Percentiles rank a stretch among this genome's conserved stretches.
Conservation (phyloP, 2,888 invertebrate genomes). For the Sarcophaga rosellei region DNA sequence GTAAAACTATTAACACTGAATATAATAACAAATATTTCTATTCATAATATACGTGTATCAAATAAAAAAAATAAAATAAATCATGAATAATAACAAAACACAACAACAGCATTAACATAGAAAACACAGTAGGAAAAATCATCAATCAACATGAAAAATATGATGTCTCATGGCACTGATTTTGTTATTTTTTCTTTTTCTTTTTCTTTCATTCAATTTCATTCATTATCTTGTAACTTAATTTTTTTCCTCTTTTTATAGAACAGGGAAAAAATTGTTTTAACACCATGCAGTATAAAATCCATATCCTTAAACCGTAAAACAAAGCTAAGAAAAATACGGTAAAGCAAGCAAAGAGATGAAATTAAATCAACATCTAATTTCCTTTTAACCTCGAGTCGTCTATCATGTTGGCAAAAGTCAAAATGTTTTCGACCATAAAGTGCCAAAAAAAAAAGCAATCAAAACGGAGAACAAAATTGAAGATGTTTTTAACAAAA, state of each 20-base stretch:
- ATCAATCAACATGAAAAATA: conserved; percentile 58
- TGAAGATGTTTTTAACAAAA: conserved; percentile 1
- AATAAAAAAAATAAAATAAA: conserved; percentile 20
- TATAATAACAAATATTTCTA: neutral
- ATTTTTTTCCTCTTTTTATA: conserved; percentile 2
- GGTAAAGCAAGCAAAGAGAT: conserved; percentile 7
- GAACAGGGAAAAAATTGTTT: neutral
- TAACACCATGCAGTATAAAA: neutral
- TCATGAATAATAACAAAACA: conserved; percentile 27
- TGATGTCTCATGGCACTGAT: conserved; percentile 58
- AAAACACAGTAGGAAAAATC: conserved; percentile 20
- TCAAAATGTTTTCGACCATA: neutral
- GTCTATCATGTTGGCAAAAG: neutral
- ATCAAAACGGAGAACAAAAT: neutral
- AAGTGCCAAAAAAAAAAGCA: neutral
- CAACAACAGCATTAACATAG: neutral
- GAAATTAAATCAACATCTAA: conserved; percentile 39
- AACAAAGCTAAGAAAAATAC: neutral
- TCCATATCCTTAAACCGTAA: conserved; percentile 1
- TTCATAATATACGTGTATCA: no score
- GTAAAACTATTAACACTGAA: neutral
- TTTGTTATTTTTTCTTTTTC: conserved; percentile 10
- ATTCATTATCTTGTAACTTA: conserved; percentile 12
- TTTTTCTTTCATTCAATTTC: conserved; percentile 15
- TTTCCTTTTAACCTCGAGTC: conserved; percentile 27